A percentile compares a stretch with the other conserved stretches of the same genome.
Conservation (phyloP, 2,797 vertebrate species). For the Rhinogobio ventralis region DNA sequence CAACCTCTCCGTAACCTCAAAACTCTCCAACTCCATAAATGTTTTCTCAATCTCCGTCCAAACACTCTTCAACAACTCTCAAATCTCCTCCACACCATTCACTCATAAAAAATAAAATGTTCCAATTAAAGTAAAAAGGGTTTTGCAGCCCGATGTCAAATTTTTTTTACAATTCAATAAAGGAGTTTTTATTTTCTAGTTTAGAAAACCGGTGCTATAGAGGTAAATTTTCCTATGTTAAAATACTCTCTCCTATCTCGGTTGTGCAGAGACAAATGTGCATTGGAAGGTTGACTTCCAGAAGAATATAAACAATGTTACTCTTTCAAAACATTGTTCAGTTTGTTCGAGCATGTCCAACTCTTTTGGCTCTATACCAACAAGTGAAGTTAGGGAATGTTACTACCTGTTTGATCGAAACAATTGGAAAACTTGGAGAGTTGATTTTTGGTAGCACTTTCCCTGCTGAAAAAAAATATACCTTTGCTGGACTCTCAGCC, state of each 20-base stretch:
- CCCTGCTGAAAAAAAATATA: not conserved
- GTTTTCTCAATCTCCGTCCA: not conserved
- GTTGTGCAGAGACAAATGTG: not conserved
- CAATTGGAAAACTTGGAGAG: not conserved
- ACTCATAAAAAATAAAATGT: conserved; percentile 9
- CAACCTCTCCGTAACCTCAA: not conserved
- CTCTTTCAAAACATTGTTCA: not conserved
- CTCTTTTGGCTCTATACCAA: not conserved
- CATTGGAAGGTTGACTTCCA: not conserved
- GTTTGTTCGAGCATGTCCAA: conserved; percentile 1
- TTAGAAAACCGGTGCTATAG: not conserved
- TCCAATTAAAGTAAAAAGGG: conserved; percentile 28
- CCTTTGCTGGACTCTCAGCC: not conserved
- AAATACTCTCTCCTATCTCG: not conserved
- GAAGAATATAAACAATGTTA: not conserved
- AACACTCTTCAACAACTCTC: conserved; percentile 7
- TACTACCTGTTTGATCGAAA: not conserved
- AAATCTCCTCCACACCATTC: not conserved
- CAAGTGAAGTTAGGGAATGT: not conserved
- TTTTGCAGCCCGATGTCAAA: not conserved
- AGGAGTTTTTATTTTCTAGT: conserved; percentile 5
- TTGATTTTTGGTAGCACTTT: not conserved
- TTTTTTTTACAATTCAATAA: not conserved
- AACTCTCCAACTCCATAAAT: conserved; percentile 16
- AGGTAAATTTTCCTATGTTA: not conserved